phyloP scores from a whole-genome alignment of 2,888 invertebrate species.

The Cotesia congregata region DNA sequence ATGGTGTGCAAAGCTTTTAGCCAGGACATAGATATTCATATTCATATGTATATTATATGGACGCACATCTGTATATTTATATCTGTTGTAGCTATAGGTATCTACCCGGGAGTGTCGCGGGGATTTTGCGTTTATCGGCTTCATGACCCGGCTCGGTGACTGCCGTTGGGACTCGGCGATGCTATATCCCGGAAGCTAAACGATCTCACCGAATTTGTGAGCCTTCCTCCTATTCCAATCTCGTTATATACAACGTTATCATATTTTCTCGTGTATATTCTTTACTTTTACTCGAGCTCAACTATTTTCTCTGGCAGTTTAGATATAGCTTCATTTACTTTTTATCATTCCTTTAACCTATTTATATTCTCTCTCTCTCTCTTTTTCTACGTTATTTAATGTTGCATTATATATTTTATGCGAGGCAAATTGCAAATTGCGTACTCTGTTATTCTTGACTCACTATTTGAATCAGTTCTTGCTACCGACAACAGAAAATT shows the following conservation, averaged over 20 bases:
- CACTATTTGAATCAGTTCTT: background rate
- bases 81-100: conserved; percentile 6
- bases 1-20: conserved; percentile 57
- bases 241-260: conserved; percentile 18
- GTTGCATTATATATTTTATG: background rate
- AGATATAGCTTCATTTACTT: background rate
- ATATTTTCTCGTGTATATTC: conserved; percentile 7
- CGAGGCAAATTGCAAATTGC: background rate
- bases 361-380: background rate
- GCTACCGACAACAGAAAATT: too few species aligned
- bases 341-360: background rate
- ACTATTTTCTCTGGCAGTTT: background rate
- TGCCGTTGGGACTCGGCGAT: conserved; percentile 2
- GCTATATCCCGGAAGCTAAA: conserved; percentile 5
- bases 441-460: background rate
- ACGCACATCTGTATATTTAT: background rate
- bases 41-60: background rate
- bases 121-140: conserved; percentile 50
- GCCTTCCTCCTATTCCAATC: conserved; percentile 10
- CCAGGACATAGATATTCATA: conserved; percentile 17
- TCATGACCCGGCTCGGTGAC: conserved; percentile 32
- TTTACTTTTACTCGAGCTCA: background rate
- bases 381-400: background rate
- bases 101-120: conserved; percentile 29
- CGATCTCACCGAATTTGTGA: conserved; percentile 24